Percentiles rank a stretch among this genome's conserved stretches.
phyloP scores from a whole-genome alignment of 2,797 vertebrate genomes.

The Pseudomugil gertrudae region DNA sequence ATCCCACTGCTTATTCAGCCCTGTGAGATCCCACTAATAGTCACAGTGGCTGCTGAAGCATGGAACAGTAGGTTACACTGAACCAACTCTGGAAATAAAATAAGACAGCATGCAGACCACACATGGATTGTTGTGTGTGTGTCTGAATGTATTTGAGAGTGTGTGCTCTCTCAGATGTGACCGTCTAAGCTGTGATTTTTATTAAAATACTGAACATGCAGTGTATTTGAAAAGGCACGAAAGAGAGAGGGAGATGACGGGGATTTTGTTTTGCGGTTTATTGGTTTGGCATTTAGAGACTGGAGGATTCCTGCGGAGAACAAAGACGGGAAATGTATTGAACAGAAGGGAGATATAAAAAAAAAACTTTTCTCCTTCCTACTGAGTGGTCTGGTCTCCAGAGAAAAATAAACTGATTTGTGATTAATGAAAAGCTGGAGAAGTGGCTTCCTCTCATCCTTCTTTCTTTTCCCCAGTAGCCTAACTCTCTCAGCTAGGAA shows the following conservation, averaged over 20 bases:
- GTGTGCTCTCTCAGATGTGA: conserved; percentile 61
- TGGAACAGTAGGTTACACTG: conserved; percentile 60
- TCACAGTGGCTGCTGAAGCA: conserved; percentile 62
- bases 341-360: conserved; percentile 66
- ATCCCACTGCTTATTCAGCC: conserved; percentile 66
- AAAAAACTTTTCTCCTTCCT: conserved; percentile 54
- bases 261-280: conserved; percentile 76
- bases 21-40: conserved; percentile 75
- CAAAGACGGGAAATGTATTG: conserved; percentile 60
- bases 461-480: conserved; percentile 14
- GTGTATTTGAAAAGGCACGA: conserved; percentile 57
- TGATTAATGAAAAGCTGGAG: conserved; percentile 79
- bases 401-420: conserved; percentile 76
- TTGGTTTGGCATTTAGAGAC: conserved; percentile 80
- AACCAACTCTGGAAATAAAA: conserved; percentile 64
- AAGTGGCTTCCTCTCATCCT: conserved; percentile 39
- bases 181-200: conserved; percentile 72
- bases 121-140: conserved; percentile 33
- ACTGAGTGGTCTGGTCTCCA: conserved; percentile 61
- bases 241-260: conserved; percentile 38
- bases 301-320: conserved; percentile 64
- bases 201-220: conserved; percentile 73
- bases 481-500: conserved; percentile 44
- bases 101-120: conserved; percentile 33
- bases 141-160: conserved; percentile 17